phyloP scores from a whole-genome alignment of 35 echinoderm and acorn worm species.

The Ophiothrix spiculata region DNA sequence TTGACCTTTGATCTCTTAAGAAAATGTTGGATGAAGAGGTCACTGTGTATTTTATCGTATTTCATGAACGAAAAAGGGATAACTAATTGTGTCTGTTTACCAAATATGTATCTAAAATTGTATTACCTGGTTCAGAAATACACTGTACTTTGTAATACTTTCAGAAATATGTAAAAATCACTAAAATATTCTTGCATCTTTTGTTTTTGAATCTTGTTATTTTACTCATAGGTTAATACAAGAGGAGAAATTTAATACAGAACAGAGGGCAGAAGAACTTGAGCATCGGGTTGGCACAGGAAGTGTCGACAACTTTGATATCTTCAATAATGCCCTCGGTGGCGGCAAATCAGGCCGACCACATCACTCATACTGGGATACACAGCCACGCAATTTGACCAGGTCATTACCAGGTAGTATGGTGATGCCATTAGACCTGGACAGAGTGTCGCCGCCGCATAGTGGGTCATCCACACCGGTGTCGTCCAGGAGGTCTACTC shows the following conservation, averaged over 20 bases:
- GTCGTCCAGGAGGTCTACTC: conserved; percentile 41
- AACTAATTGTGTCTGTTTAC: too few relatives aligned
- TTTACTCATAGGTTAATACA: conserved; percentile 74
- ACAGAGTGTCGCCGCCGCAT: conserved; percentile 72
- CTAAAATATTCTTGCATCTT: too few relatives aligned
- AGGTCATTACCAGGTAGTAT: conserved; percentile 91
- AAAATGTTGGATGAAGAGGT: too few relatives aligned
- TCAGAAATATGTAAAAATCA: too few relatives aligned
- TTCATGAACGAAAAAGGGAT: too few relatives aligned
- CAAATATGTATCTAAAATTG: too few relatives aligned
- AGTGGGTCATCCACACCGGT: conserved; percentile 87
- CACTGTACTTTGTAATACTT: too few relatives aligned
- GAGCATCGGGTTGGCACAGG: conserved; percentile 92
- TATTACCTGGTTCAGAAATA: too few relatives aligned
- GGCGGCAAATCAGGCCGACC: conserved; percentile 6
- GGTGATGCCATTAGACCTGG: conserved; percentile 72
- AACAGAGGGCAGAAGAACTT: conserved; percentile 86
- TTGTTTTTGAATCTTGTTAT: background rate
- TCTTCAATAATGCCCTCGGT: conserved; percentile 57
- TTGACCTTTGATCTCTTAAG: too few relatives aligned
- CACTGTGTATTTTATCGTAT: too few relatives aligned
- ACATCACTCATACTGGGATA: conserved; percentile 67
- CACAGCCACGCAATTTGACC: conserved; percentile 70
- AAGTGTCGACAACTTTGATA: conserved; percentile 93
- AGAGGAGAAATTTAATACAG: conserved; percentile 93